Conservation (phyloP, 1,140 invertebrate species). For the Neodiprion pinetum region DNA sequence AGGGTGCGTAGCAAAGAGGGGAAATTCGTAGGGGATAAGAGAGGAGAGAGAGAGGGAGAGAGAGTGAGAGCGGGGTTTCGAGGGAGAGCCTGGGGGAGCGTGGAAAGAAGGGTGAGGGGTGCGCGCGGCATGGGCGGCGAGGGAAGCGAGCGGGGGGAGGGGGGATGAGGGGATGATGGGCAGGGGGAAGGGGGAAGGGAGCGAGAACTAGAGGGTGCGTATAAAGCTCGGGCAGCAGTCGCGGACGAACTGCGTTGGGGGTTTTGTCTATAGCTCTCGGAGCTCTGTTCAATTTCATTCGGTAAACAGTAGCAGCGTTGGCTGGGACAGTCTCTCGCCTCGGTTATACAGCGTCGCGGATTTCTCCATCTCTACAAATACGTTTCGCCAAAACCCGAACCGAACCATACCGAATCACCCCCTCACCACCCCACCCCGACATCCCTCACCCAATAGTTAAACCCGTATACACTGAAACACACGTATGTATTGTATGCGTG, state of each 20-base stretch:
- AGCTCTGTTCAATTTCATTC: not conserved
- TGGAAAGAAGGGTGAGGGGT: conserved; percentile 13
- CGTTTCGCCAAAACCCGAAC: too few relatives aligned
- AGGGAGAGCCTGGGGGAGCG: conserved; percentile 4
- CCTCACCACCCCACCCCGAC: too few relatives aligned
- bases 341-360: not conserved
- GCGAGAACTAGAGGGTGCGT: conserved; percentile 61
- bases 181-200: conserved; percentile 50
- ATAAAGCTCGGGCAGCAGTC: conserved; percentile 62
- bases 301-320: conserved; percentile 11
- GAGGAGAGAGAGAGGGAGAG: conserved; percentile 22
- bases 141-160: conserved; percentile 1
- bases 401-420: too few relatives aligned
- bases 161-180: conserved; percentile 25
- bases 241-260: conserved; percentile 61
- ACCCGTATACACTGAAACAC: too few relatives aligned
- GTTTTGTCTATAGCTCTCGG: conserved; percentile 55
- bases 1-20: conserved; percentile 31
- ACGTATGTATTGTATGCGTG: too few relatives aligned
- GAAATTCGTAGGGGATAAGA: conserved; percentile 42
- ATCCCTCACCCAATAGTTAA: too few relatives aligned
- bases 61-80: not conserved
- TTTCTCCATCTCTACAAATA: not conserved
- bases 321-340: not conserved
- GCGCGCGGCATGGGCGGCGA: not conserved